These are phyloP conservation scores for Odontocolon sp. DNA, from an alignment of 2,888 invertebrate species.

Conservation along the genomic window DNA sequence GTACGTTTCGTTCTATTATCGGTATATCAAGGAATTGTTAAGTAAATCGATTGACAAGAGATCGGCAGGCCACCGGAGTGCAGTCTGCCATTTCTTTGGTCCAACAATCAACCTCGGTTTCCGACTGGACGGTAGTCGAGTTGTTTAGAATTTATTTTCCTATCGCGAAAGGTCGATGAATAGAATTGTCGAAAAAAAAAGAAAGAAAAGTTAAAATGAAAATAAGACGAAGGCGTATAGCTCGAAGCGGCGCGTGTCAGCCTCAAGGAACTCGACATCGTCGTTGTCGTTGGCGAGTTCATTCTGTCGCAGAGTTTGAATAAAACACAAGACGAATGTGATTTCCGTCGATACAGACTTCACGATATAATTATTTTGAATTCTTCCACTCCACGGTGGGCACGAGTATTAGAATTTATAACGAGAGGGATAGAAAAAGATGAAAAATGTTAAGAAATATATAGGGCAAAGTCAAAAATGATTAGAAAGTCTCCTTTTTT, in stretches of 20 bases:
- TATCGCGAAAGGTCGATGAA: slow-evolving; percentile 29
- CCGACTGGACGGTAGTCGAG: background rate
- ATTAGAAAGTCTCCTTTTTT: slow-evolving; percentile 55
- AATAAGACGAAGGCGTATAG: slow-evolving; percentile 44
- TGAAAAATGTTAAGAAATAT: slow-evolving; percentile 6
- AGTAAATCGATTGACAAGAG: slow-evolving; percentile 28
- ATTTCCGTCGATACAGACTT: slow-evolving; percentile 9
- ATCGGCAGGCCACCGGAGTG: slow-evolving; percentile 13
- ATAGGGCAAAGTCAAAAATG: slow-evolving; percentile 39
- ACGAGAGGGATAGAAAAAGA: slow-evolving; percentile 24
- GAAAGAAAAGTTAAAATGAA: slow-evolving; percentile 16
- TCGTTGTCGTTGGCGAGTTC: slow-evolving; percentile 34
- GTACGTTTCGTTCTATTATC: background rate
- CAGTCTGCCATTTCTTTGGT: background rate
- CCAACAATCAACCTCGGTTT: slow-evolving; percentile 2
- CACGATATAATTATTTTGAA: background rate
- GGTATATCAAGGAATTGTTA: background rate
- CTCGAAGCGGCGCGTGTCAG: slow-evolving; percentile 56
- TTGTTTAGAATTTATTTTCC: background rate
- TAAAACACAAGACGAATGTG: slow-evolving; percentile 44
- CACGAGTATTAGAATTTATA: slow-evolving; percentile 1
- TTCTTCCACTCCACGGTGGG: background rate
- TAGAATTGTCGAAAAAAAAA: slow-evolving; percentile 21
- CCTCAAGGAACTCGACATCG: slow-evolving; percentile 26
- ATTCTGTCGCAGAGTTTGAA: slow-evolving; percentile 25